Base-by-base conservation (phyloP, 2,888 invertebrate species). In the Anaspis maculata region DNA sequence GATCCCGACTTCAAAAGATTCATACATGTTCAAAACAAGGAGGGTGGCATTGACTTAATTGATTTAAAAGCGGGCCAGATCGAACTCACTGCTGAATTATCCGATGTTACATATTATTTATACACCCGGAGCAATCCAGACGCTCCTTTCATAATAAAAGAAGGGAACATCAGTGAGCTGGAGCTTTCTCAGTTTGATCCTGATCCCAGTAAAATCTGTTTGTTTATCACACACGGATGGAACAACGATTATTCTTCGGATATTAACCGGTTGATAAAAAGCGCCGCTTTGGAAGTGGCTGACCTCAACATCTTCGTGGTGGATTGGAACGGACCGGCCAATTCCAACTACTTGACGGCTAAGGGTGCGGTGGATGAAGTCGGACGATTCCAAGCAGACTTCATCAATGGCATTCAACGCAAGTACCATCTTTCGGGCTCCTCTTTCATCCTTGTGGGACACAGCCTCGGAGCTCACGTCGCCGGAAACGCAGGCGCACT, bases 201-300 rank as follows among this genome's bases (percentile, higher is more conserved):
- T n/a, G 40, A 52, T 15, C 29, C 47, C n/a, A 31, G 30, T 1
- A 41, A 46, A 25, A 25, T 34, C 6, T 56, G 45, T 2, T 42
- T 58, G n/a, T 57, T 62, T 31, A 37, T 62, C 3, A 37, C 51
- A 10, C 62, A 64, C 33, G 62, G 63, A 6, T 62, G 57, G 59
- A 42, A 43, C 3, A 57, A 55, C 32, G 32, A 51, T 29, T 32
- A 50, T 15, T 28, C 26, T 9, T 56, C 58, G 15, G 24, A 37
- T 3, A 34, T 60, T n/a, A 50, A 51, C 32, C 30, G 27, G 3
- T 9, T 42, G 3, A 32, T 60, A 2, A 45, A 32, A 25, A 30
- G 37, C 5, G 54, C 56, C 6, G 26, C 56, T 13, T 27, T 60
- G 5, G 27, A 31, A 3, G 34, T 27, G 3, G 23, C 45, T 12